Base-by-base conservation (phyloP, 2,113 vertebrate species). In the Lycaon pictus region DNA sequence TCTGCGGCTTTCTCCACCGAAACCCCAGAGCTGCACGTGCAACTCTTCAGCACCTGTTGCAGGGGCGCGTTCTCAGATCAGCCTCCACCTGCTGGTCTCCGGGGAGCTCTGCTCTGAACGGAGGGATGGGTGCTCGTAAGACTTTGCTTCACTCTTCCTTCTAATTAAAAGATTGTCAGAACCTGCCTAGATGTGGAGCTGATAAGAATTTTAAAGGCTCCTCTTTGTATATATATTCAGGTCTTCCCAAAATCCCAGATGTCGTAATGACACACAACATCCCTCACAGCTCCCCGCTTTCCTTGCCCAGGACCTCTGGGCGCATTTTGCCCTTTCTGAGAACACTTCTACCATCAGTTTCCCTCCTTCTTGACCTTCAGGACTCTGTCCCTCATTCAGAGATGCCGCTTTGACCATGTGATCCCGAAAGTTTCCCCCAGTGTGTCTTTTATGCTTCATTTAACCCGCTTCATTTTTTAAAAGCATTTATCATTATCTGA, bases 281-380 rank as follows among this genome's bases (percentile, higher is more conserved):
- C 8, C 29, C 20, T 1, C 7, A 23, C 11, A 27, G 56, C 37
- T 74, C n/a, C 4, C 15, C 2, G 0, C 15, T 1, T 32, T n/a
- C 7, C 13, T 7, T 22, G 2, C 43, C 11, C 0, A 2, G 5
- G 29, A 11, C 11, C 16, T 60, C 29, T 0, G 7, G 1, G 1
- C 8, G 0, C 9, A 0, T 35, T 37, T 32, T 19, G 13, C 19
- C 11, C 48, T 43, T 53, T 29, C n/a, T n/a, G 58, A 20, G 27
- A 76, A 3, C 3, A 22, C 3, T 5, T 17, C 19, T 63, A 17
- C 5, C 48, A 7, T 29, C 32, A 82, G 27, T 15, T 17, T 55
- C 12, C 19, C 32, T 89, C 81, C 67, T 62, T 48, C 56, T 53
- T 7, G 2, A 37, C 5, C 15, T 35, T 27, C 17, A 11, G 7